Percentiles rank a stretch among this genome's conserved stretches.
These are phyloP conservation scores for Triplophysa siluroides DNA, from an alignment of 2,113 vertebrate genomes.

Conservation along the genomic window DNA sequence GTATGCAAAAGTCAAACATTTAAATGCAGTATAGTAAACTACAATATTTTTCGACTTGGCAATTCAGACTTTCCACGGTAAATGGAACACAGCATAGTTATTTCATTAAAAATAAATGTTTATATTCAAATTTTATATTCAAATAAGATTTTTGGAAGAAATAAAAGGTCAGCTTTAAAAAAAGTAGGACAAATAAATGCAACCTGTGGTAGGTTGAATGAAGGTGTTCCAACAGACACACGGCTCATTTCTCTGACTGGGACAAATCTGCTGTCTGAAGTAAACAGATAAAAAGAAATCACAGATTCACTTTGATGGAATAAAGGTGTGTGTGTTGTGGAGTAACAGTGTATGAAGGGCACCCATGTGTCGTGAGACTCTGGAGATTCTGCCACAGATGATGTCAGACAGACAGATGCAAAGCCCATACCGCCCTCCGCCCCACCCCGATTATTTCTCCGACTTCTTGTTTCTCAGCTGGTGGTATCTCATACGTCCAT, in stretches of 20 bases:
- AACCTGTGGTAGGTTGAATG: too few species aligned
- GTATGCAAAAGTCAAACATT: too few species aligned
- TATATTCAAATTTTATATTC: too few species aligned
- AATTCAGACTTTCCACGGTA: too few species aligned
- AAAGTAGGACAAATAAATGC: too few species aligned
- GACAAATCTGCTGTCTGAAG: conserved; percentile 17
- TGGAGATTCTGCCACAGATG: conserved; percentile 26
- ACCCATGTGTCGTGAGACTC: conserved; percentile 42
- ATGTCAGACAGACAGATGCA: conserved; percentile 51
- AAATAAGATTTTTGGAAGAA: too few species aligned
- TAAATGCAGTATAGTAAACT: too few species aligned
- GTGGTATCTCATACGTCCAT: conserved; percentile 17
- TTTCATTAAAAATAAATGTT: too few species aligned
- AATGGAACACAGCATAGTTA: too few species aligned
- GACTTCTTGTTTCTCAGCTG: neutral
- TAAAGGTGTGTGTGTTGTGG: conserved; percentile 20
- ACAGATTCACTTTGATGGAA: neutral
- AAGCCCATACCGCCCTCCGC: conserved; percentile 6
- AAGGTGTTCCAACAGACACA: neutral
- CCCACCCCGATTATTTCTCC: conserved; percentile 30
- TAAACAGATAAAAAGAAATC: conserved; percentile 9
- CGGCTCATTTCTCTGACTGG: neutral
- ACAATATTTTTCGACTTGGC: too few species aligned
- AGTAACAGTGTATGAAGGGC: conserved; percentile 24
- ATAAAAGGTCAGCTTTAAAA: too few species aligned